Base-by-base conservation (phyloP, 1,140 invertebrate genomes). In the Lucilia sericata region DNA sequence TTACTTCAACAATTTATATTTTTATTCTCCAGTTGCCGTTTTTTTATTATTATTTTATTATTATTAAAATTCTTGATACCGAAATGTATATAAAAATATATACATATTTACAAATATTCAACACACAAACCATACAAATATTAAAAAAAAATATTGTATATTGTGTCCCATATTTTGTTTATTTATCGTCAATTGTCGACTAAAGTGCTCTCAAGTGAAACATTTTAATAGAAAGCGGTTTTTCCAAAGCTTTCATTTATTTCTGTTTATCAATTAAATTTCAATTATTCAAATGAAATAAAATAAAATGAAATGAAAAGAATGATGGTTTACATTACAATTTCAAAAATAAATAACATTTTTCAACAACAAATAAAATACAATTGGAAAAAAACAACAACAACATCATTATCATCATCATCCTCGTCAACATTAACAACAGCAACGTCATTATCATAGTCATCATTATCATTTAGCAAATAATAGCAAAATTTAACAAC, bases 141-240 rank as follows among this genome's bases (percentile, higher is more conserved):
- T 42, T 7, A 42, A 42, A 42, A 30, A 30, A 30, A 30, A 30
- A 30, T 51, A 14, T n/a, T n/a, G n/a, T n/a, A 14, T 51, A 60
- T 60, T 17, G 14, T 60, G 55, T 12, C 14, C 14, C 55, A 60
- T 74, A 74, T 81, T 84, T 81, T 82, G 42, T 84, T 81, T 84
- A 25, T 51, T 84, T 74, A 60, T 25, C 80, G 65, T 65, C 55
- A 81, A 70, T 49, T 65, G 83, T 47, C 81, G 42, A 74, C 75
- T 82, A 17, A 82, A 85, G 83, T 82, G 82, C 78, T 81, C 74
- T 85, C 84, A 85, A 85, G 85, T 83, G 78, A 70, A 85, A 85
- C 78, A 84, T 84, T 85, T 85, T 85, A 85, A 85, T 83, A 81
- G 81, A 74, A 83, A 84, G 47, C 83, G 76, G 76, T 80, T 80